Evolutionary conservation across 2,797 vertebrate genomes (phyloP).

Genomic region (Chanos chanos): DNA sequence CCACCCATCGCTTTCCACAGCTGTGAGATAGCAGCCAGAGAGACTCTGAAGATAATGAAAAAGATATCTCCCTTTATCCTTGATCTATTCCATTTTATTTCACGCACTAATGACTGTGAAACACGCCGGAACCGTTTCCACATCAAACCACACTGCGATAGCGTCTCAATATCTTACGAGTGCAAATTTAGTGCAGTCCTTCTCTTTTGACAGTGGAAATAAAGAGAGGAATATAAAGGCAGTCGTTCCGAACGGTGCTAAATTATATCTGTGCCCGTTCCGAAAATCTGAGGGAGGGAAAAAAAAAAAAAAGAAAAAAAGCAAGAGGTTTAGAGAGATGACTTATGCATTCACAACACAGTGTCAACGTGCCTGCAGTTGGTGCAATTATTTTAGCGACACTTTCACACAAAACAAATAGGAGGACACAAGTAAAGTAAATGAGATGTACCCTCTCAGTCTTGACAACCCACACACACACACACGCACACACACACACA

Average conservation of each 20-base stretch:
- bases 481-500: not conserved
- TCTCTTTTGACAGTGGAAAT: conserved; percentile 21
- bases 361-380: conserved; percentile 52
- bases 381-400: conserved; percentile 60
- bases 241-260: conserved; percentile 43
- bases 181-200: conserved; percentile 37
- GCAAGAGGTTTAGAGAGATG: conserved; percentile 51
- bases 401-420: conserved; percentile 55
- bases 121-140: conserved; percentile 33
- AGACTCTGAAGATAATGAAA: conserved; percentile 50
- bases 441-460: conserved; percentile 56
- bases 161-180: conserved; percentile 43
- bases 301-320: not conserved
- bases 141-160: conserved; percentile 26
- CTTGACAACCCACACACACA: conserved; percentile 51
- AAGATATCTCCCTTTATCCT: conserved; percentile 50
- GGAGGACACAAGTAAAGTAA: conserved; percentile 56
- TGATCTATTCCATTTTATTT: conserved; percentile 52
- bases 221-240: conserved; percentile 33
- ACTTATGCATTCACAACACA: conserved; percentile 50
- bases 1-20: conserved; percentile 51
- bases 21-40: conserved; percentile 45
- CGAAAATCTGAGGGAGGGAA: conserved; percentile 49
- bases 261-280: conserved; percentile 57
- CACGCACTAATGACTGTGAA: conserved; percentile 64